phyloP scores from a whole-genome alignment of 1,140 invertebrate genomes.

The Tribolium madens region DNA sequence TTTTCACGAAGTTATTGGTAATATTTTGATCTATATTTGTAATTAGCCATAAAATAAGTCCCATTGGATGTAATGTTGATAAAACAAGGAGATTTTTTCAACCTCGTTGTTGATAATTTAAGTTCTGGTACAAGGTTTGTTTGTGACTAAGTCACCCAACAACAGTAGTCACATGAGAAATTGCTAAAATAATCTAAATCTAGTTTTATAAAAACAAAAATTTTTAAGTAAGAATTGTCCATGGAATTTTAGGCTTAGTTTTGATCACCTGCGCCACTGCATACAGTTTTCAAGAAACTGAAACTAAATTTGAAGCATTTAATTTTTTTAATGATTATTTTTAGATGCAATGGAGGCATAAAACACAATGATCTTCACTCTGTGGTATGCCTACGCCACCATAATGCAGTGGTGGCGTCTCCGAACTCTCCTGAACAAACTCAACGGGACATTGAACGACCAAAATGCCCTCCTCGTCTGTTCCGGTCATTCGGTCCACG shows the following conservation, averaged over 20 bases:
- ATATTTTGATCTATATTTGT: neutral
- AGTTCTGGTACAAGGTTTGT: neutral
- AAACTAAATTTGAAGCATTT: too few relatives aligned
- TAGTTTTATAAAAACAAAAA: too few relatives aligned
- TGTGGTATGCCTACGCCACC: conserved; percentile 78
- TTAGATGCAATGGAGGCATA: neutral
- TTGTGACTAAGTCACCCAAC: neutral
- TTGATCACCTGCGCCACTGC: too few relatives aligned
- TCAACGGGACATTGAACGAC: conserved; percentile 60
- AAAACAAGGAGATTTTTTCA: neutral
- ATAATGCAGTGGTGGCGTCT: conserved; percentile 76
- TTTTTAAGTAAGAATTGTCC: too few relatives aligned
- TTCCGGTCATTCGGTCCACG: conserved; percentile 51
- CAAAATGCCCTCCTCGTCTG: conserved; percentile 62
- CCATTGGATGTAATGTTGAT: neutral
- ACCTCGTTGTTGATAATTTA: neutral
- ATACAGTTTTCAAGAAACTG: too few relatives aligned
- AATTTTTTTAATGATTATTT: too few relatives aligned
- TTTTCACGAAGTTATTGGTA: neutral
- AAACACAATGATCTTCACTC: conserved; percentile 71
- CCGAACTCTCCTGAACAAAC: conserved; percentile 66
- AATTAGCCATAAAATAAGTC: neutral
- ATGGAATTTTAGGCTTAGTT: too few relatives aligned
- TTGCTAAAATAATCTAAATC: too few relatives aligned
- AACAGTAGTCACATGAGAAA: too few relatives aligned